Conservation (phyloP, 2,797 vertebrate genomes). For the Catharus ustulatus region DNA sequence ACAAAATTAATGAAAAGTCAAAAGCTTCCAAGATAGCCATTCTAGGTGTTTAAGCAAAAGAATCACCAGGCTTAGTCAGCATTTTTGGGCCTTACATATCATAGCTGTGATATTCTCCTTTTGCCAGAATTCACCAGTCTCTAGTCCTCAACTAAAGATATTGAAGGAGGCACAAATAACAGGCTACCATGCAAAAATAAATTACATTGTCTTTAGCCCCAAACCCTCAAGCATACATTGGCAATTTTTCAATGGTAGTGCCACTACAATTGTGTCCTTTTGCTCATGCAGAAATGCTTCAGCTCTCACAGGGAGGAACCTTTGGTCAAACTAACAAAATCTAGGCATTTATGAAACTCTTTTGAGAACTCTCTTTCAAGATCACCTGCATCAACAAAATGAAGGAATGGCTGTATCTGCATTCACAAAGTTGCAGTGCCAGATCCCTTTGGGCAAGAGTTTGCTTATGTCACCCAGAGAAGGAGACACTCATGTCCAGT, state of each 20-base stretch:
- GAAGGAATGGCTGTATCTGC: neutral
- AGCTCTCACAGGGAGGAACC: neutral
- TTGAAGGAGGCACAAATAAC: neutral
- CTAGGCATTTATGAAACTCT: neutral
- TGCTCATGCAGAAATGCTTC: neutral
- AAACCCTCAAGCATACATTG: neutral
- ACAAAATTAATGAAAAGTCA: neutral
- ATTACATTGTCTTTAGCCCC: neutral
- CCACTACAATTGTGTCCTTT: neutral
- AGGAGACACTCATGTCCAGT: neutral
- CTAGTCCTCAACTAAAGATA: neutral
- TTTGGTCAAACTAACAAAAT: neutral
- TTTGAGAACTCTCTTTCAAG: neutral
- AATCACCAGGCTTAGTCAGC: neutral
- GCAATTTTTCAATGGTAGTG: neutral
- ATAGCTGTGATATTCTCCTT: neutral
- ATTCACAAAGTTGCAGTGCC: neutral
- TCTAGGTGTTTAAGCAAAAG: neutral
- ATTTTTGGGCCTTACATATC: neutral
- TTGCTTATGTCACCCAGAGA: neutral
- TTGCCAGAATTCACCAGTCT: conserved; percentile 7
- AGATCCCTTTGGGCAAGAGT: neutral
- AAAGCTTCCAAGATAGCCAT: neutral
- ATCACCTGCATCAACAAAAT: neutral
- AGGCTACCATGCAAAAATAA: neutral